Evolutionary conservation across 2,113 vertebrate species (phyloP).

Genomic region (Columba janthina): DNA sequence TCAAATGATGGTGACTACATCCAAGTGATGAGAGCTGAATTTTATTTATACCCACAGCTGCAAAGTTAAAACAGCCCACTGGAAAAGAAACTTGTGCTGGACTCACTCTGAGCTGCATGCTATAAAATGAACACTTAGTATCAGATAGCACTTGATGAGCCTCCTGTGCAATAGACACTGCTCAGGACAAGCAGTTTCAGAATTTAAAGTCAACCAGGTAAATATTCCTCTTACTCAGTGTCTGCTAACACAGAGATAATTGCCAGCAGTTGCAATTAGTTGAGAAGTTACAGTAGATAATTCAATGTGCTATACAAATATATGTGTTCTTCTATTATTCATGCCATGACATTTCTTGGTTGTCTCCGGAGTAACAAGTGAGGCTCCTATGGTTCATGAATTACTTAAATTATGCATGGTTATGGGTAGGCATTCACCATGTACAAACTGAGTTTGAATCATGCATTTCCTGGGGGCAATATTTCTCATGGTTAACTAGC

Average conservation of each 20-base stretch:
- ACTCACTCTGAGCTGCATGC: not conserved
- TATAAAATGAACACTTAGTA: not conserved
- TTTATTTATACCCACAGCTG: not conserved
- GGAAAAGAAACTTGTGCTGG: not conserved
- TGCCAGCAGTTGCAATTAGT: slow-evolving; percentile 20
- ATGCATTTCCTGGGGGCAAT: slow-evolving; percentile 36
- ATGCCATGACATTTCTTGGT: slow-evolving; percentile 70
- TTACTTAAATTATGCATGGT: slow-evolving; percentile 69
- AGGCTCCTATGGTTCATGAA: slow-evolving; percentile 58
- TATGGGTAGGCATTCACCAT: slow-evolving; percentile 44
- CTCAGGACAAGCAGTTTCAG: not conserved
- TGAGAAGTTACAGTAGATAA: slow-evolving; percentile 47
- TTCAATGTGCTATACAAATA: slow-evolving; percentile 38
- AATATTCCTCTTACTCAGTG: slow-evolving; percentile 30
- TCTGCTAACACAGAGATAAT: slow-evolving; percentile 19
- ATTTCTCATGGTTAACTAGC: slow-evolving; percentile 47
- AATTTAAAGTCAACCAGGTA: slow-evolving; percentile 40
- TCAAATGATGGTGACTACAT: not conserved
- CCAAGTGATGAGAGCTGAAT: not conserved
- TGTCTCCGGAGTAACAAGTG: slow-evolving; percentile 59
- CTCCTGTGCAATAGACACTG: fast-evolving
- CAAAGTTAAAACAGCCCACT: not conserved
- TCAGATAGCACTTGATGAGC: not conserved
- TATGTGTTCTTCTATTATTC: slow-evolving; percentile 69
- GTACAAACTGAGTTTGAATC: slow-evolving; percentile 30